phyloP scores from a whole-genome alignment of 2,113 vertebrate species.

The Otolemur garnettii region DNA sequence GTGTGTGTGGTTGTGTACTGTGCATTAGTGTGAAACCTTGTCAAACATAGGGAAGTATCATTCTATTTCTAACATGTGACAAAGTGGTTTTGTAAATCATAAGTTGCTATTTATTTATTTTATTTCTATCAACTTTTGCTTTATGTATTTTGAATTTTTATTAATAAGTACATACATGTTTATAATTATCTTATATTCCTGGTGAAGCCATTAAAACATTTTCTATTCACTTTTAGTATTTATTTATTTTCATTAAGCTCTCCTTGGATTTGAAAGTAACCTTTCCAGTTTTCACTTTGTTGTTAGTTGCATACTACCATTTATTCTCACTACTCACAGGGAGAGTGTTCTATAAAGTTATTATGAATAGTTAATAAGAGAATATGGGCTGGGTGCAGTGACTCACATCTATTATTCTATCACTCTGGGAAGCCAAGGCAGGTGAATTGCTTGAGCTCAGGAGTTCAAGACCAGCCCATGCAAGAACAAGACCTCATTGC shows the following conservation, averaged over 20 bases:
- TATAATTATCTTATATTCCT: not conserved
- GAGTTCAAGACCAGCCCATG: too few species aligned
- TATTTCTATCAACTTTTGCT: not conserved
- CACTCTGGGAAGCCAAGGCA: too few species aligned
- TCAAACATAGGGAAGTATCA: not conserved
- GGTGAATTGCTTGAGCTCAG: too few species aligned
- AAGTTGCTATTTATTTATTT: not conserved
- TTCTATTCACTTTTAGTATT: not conserved
- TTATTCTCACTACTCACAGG: accelerated
- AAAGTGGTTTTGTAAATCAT: not conserved
- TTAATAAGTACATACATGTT: not conserved
- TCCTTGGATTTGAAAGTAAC: not conserved
- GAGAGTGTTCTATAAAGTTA: accelerated
- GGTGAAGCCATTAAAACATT: not conserved
- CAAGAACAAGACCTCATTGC: too few species aligned
- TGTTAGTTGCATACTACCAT: accelerated
- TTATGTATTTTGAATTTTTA: not conserved
- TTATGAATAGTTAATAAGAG: accelerated
- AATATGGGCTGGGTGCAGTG: not conserved
- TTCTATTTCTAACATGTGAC: not conserved
- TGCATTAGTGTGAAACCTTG: not conserved
- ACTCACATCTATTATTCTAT: too few species aligned
- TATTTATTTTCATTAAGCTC: not conserved
- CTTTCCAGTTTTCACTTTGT: accelerated
- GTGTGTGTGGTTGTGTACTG: not conserved